phyloP scores from a whole-genome alignment of 2,888 invertebrate genomes.

The Agrotis ipsilon region DNA sequence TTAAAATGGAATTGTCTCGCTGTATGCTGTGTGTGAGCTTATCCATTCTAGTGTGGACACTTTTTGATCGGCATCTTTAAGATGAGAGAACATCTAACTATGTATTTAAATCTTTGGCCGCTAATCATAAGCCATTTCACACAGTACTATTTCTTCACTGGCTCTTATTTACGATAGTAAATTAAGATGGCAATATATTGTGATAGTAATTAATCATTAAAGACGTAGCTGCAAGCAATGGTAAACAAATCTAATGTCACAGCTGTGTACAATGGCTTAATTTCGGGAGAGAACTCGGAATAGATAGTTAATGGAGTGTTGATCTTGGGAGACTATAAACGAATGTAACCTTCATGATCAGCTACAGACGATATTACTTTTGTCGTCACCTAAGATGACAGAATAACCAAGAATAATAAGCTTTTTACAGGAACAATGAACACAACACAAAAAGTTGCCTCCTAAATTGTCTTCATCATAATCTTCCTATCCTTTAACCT shows the following conservation, averaged over 20 bases:
- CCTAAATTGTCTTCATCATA: too few relatives aligned
- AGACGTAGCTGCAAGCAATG: slow-evolving; percentile 10
- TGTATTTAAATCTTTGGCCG: slow-evolving; percentile 3
- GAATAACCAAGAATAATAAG: too few relatives aligned
- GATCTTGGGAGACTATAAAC: neutral
- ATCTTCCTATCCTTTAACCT: too few relatives aligned
- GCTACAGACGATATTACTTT: too few relatives aligned
- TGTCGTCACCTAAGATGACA: too few relatives aligned
- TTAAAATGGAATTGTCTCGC: neutral
- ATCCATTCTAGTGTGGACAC: neutral
- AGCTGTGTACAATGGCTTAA: slow-evolving; percentile 18
- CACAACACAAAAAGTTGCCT: too few relatives aligned
- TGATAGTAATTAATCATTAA: slow-evolving; percentile 21
- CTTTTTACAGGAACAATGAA: too few relatives aligned
- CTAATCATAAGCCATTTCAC: neutral
- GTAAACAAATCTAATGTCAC: too few relatives aligned
- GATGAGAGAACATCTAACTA: too few relatives aligned
- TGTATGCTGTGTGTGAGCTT: neutral
- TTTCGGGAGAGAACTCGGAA: slow-evolving; percentile 20
- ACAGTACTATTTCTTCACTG: slow-evolving; percentile 5
- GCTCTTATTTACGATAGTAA: slow-evolving; percentile 2
- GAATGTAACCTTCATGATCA: too few relatives aligned
- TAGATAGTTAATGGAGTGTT: slow-evolving; percentile 12
- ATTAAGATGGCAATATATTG: slow-evolving; percentile 1
- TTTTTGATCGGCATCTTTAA: neutral